Percentiles rank a stretch among this genome's conserved stretches.
These are phyloP conservation scores for Crioceris asparagi DNA, from an alignment of 2,888 invertebrate genomes.

Conservation along the genomic window DNA sequence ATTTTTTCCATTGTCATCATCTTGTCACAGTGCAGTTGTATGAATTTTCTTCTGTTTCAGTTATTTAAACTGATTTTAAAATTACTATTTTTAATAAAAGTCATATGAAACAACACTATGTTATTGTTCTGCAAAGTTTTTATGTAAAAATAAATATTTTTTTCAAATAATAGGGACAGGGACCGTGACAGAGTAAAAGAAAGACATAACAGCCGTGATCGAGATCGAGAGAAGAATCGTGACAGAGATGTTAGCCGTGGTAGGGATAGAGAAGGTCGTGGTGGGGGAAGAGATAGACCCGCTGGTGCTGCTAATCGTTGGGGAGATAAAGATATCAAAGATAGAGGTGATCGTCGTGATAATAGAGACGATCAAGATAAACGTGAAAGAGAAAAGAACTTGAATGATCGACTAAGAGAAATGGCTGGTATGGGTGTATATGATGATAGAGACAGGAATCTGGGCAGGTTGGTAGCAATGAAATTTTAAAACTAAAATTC, in stretches of 20 bases:
- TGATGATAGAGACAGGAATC: conserved; percentile 9
- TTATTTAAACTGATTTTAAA: too few species aligned
- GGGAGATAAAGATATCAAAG: conserved; percentile 31
- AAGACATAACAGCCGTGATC: conserved; percentile 19
- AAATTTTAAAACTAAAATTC: too few species aligned
- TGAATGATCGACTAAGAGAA: conserved; percentile 30
- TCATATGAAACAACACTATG: too few species aligned
- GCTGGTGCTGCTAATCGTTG: conserved; percentile 20
- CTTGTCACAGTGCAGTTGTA: too few species aligned
- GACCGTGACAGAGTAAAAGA: conserved; percentile 20
- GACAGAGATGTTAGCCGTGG: conserved; percentile 5
- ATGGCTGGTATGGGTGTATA: conserved; percentile 27
- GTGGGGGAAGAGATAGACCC: conserved; percentile 23
- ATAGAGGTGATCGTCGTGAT: conserved; percentile 12
- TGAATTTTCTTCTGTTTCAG: too few species aligned
- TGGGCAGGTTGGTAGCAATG: conserved; percentile 11
- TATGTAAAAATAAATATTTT: too few species aligned
- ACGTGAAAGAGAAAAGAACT: conserved; percentile 27
- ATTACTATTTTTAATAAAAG: too few species aligned
- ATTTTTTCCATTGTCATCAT: too few species aligned
- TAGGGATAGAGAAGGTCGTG: conserved; percentile 17
- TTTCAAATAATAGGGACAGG: too few species aligned
- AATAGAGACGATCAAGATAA: conserved; percentile 16
- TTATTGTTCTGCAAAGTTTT: too few species aligned
- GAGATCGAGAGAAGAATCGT: conserved; percentile 19